These are phyloP conservation scores for Protobothrops mucrosquamatus DNA, from an alignment of 2,113 vertebrate genomes.

Conservation along the genomic window DNA sequence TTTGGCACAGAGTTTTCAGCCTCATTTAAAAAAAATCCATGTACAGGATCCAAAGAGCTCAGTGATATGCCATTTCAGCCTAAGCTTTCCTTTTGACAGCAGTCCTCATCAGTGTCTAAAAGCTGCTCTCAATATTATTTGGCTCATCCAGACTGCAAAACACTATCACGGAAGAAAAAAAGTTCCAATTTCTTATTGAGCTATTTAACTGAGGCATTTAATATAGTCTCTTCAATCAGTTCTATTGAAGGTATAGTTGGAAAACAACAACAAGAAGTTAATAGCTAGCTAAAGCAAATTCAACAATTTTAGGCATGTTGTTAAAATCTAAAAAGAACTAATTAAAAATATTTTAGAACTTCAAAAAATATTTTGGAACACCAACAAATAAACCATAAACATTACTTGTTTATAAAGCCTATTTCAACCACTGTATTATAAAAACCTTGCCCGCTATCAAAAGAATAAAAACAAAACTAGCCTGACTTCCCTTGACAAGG, in stretches of 20 bases:
- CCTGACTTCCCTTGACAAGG: neutral
- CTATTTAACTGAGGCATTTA: neutral
- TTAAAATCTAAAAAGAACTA: neutral
- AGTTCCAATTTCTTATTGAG: neutral
- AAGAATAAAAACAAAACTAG: neutral
- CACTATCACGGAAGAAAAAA: neutral
- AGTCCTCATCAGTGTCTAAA: neutral
- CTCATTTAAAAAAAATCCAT: neutral
- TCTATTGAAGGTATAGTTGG: neutral
- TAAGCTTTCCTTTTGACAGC: neutral
- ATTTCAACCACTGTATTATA: neutral
- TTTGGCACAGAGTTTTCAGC: neutral
- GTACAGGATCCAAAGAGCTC: neutral
- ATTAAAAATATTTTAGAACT: neutral
- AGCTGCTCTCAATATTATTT: neutral
- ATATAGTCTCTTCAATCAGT: neutral
- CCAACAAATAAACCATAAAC: neutral
- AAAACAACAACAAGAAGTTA: neutral
- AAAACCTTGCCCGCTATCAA: neutral
- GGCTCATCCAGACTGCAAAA: neutral
- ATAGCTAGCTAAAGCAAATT: neutral
- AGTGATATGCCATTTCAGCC: neutral
- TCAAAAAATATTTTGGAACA: neutral
- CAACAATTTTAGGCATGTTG: neutral
- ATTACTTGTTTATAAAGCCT: neutral